Evolutionary conservation across 2,113 vertebrate genomes (phyloP), one percentile per base, ranked within the genome.

Genomic region (Porphyrio hochstetteri): DNA sequence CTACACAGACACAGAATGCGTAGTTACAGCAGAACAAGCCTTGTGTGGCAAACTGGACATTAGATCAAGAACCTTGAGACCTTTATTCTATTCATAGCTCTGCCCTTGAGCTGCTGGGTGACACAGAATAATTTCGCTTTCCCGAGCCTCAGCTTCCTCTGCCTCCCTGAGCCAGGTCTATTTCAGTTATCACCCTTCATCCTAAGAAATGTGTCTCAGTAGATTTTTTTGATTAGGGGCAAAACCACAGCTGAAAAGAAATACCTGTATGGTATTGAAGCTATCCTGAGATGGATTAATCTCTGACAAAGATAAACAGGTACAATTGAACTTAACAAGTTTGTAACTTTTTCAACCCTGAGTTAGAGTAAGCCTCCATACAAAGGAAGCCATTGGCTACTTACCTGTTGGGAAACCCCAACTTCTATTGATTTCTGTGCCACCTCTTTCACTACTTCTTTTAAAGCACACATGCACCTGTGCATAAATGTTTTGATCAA

Each of bases 71-170:
- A 84, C 72, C 67, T n/a, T 2, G 10, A 90, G 78, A 94, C 65
- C 44, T 89, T 79, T 42, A 36, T 52, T 88, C 92, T 95, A 92
- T 92, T 90, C 90, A 94, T 38, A 95, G 36, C 55, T 90, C 78
- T 95, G 90, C 68, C 85, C 87, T 88, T 88, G 53, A 90, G 81
- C 44, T 86, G 42, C 56, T 71, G 20, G 7, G 6, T 44, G 82
- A 96, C 20, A 27, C 0, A 77, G 56, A 90, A 80, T 70, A 78
- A 88, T 52, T 68, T 71, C 13, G 77, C 46, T 63, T 82, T 55
- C 36, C 55, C 23, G n/a, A 93, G 82, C 42, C 29, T 93, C 69
- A 38, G 48, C 77, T 42, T 92, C 61, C 57, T 68, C 64, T 46
- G 36, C 63, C 46, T 90, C 57, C 44, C 60, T 79, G 16, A 65